phyloP scores from a whole-genome alignment of 2,797 vertebrate species.

The Mastacembelus armatus region DNA sequence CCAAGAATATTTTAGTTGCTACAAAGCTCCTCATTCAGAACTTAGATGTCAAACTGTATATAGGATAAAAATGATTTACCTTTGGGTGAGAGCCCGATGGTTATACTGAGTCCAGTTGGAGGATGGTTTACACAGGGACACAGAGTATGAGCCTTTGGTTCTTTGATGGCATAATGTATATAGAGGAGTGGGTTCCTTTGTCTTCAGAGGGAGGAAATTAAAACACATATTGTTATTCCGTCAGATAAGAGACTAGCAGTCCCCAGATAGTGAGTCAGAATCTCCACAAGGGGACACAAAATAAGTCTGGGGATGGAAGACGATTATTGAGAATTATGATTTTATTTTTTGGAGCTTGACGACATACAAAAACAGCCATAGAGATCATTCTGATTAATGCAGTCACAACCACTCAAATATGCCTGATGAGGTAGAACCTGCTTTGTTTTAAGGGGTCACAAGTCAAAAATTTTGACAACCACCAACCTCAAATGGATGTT shows the following conservation, averaged over 20 bases:
- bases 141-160: conserved; percentile 82
- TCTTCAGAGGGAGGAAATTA: conserved; percentile 66
- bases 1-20: no score
- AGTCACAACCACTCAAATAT: not conserved
- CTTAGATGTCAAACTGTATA: not conserved
- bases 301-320: not conserved
- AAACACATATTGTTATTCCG: not conserved
- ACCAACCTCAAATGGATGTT: conserved; percentile 50
- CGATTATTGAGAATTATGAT: not conserved
- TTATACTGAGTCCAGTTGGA: conserved; percentile 86
- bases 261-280: not conserved
- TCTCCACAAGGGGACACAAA: not conserved
- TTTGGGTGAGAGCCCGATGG: conserved; percentile 85
- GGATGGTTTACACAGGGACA: conserved; percentile 84
- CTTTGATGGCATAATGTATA: conserved; percentile 88
- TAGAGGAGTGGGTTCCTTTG: conserved; percentile 70
- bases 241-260: not conserved
- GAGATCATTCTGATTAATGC: not conserved
- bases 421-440: not conserved
- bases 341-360: no score
- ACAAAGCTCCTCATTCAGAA: no score
- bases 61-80: conserved; percentile 73
- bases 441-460: not conserved
- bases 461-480: not conserved
- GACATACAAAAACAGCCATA: no score